phyloP scores from a whole-genome alignment of 1,140 invertebrate genomes.

The Neodiprion fabricii region DNA sequence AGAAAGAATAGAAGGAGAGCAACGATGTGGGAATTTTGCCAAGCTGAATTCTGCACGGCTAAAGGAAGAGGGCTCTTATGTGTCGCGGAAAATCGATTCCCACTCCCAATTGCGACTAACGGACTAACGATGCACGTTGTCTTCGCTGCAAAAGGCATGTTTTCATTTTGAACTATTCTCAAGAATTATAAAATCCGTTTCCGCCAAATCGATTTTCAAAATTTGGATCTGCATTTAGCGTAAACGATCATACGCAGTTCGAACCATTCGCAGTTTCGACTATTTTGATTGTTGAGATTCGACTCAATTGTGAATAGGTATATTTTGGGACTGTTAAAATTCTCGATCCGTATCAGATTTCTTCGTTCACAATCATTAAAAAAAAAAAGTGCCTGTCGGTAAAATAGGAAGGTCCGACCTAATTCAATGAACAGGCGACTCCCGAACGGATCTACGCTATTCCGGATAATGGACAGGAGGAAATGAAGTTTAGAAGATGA shows the following conservation, averaged over 20 bases:
- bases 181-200: not conserved
- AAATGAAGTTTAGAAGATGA: too few relatives aligned
- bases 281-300: too few relatives aligned
- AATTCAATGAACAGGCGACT: not conserved
- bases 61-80: not conserved
- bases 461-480: too few relatives aligned
- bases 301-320: slow-evolving; percentile 9
- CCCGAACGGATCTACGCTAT: too few relatives aligned
- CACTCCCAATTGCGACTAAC: slow-evolving; percentile 10
- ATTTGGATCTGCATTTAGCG: too few relatives aligned
- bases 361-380: not conserved
- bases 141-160: not conserved
- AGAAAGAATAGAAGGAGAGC: slow-evolving; percentile 24
- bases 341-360: too few relatives aligned
- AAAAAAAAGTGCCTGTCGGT: slow-evolving; percentile 11
- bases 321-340: not conserved
- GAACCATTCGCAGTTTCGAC: too few relatives aligned
- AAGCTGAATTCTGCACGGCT: not conserved
- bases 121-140: slow-evolving; percentile 11
- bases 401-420: slow-evolving; percentile 8
- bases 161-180: not conserved
- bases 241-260: too few relatives aligned
- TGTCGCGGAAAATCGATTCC: slow-evolving; percentile 1
- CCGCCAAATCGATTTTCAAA: too few relatives aligned
- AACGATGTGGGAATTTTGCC: slow-evolving; percentile 23